Evolutionary conservation across 2,113 vertebrate genomes (phyloP), one percentile per base, ranked within the genome.

Genomic region (Antechinus stuartii): DNA sequence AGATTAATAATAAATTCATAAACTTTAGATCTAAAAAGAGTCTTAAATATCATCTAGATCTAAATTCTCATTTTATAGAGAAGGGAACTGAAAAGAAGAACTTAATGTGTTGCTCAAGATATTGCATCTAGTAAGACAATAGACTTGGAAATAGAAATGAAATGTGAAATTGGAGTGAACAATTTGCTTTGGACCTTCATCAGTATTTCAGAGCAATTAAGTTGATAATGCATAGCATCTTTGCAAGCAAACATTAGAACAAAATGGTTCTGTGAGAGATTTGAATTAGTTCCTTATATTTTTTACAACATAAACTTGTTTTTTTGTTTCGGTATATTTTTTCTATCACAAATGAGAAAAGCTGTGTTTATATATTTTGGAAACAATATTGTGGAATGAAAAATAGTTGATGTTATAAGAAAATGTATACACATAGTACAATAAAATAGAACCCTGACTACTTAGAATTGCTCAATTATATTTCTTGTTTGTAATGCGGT

Each of bases 401-500:
- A 55, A 94, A 55, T 2, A 0, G 27, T 55, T 94, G n/a, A 56
- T 95, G 49, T 95, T 90, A 97, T 97, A 91, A 95, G 92, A 96
- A 97, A 61, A 95, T 96, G 90, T 90, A 46, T 89, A 55, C 52
- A 91, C 35, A 76, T 35, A 90, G 68, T 96, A 92, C 94, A 56
- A 93, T 95, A 76, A 96, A 97, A 94, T 93, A 91, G 90, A 90
- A 24, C 57, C 89, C 91, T 91, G 50, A 14, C 42, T 56, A 95
- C 95, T 96, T 94, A 90, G 46, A 96, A 90, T 96, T 84, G 68
- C 54, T 97, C 54, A 93, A 1, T 97, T 96, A n/a, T 68, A n/a
- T 90, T 95, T 47, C 42, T 95, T 91, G 53, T 89, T 97, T 91
- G 52, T 92, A 49, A 94, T 96, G 55, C n/a, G 49, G 50, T 57